Conservation (phyloP, 2,888 invertebrate species). For the Sesia bembeciformis region DNA sequence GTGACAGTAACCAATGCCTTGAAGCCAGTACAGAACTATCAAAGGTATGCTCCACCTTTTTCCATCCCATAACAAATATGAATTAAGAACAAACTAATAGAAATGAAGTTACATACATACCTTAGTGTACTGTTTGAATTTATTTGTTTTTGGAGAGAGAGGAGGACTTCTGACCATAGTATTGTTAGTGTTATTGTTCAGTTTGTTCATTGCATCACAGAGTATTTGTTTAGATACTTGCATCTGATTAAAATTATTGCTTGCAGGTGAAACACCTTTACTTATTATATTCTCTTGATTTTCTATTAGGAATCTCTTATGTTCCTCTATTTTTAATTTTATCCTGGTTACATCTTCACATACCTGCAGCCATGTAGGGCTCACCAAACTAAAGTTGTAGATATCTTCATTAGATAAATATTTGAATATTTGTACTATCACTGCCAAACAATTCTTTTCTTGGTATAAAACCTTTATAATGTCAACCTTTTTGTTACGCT, state of each 20-base stretch:
- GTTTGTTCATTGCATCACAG: constrained; percentile 26
- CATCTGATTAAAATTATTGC: constrained; percentile 18
- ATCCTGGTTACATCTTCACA: constrained; percentile 41
- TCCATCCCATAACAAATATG: no score
- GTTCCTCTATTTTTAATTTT: constrained; percentile 34
- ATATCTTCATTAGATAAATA: constrained; percentile 54
- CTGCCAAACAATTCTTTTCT: constrained; percentile 31
- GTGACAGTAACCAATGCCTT: no score
- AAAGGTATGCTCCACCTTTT: no score
- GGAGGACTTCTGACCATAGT: constrained; percentile 36
- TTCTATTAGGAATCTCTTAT: constrained; percentile 36
- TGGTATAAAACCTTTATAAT: constrained; percentile 47
- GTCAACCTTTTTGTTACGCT: constrained; percentile 54
- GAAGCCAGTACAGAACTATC: no score
- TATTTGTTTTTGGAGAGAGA: constrained; percentile 50
- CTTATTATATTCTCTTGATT: constrained; percentile 44
- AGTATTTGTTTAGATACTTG: constrained; percentile 42
- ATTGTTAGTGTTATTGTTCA: constrained; percentile 18
- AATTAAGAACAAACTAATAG: no score
- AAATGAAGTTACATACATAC: constrained; percentile 18
- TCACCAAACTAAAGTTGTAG: constrained; percentile 50
- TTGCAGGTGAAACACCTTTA: constrained; percentile 24
- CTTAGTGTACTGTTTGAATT: constrained; percentile 53
- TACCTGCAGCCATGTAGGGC: constrained; percentile 43
- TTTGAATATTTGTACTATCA: constrained; percentile 45